Conservation (phyloP, 1,140 invertebrate genomes). For the Pogonomyrmex californicus region DNA sequence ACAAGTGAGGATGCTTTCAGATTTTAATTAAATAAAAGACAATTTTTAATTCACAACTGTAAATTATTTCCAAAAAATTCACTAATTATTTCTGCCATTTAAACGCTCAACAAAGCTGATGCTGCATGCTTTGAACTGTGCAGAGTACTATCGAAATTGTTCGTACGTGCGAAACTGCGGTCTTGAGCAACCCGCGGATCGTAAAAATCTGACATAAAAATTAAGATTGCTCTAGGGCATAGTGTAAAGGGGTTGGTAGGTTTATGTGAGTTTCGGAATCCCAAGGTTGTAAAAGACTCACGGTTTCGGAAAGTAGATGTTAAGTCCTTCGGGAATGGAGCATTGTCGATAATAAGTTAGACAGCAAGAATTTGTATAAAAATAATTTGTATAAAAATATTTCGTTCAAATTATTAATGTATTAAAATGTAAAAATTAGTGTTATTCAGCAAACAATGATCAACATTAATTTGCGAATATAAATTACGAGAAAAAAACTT, state of each 20-base stretch:
- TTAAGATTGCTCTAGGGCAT: conserved; percentile 63
- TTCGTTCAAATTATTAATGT: neutral
- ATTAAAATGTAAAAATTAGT: neutral
- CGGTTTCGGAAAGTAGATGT: conserved; percentile 37
- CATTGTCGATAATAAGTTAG: conserved; percentile 18
- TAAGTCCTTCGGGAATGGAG: conserved; percentile 29
- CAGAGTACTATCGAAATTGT: conserved; percentile 26
- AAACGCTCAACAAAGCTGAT: neutral
- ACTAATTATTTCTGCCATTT: neutral
- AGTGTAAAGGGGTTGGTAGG: conserved; percentile 21
- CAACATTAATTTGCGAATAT: conserved; percentile 2
- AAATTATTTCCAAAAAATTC: neutral
- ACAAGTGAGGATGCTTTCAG: neutral
- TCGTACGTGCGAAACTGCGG: conserved; percentile 37
- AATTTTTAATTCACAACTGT: conserved; percentile 4
- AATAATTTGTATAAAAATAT: too few relatives aligned
- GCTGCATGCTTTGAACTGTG: neutral
- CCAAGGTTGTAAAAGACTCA: conserved; percentile 48
- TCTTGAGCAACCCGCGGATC: conserved; percentile 36
- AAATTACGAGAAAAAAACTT: conserved; percentile 15
- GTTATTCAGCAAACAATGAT: neutral
- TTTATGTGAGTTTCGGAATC: conserved; percentile 61
- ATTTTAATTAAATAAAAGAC: conserved; percentile 11
- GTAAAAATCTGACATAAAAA: conserved; percentile 73
- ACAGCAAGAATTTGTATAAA: neutral